These are phyloP conservation scores for Oceanites oceanicus DNA, from an alignment of 2,113 vertebrate genomes.

Conservation along the genomic window DNA sequence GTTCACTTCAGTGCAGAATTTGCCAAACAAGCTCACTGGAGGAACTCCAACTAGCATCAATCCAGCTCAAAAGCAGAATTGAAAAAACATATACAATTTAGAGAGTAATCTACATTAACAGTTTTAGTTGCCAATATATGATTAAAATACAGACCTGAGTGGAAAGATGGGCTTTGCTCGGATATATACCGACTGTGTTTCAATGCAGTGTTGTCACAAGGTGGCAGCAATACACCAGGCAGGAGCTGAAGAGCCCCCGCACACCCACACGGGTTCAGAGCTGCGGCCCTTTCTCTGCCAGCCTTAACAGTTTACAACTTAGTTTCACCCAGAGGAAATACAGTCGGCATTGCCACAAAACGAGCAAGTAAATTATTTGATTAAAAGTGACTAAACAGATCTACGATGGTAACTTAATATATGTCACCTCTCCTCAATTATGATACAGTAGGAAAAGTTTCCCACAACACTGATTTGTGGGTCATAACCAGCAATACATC, in stretches of 20 bases:
- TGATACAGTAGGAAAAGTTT: rapidly evolving
- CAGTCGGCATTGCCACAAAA: neutral
- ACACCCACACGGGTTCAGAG: rapidly evolving
- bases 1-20: neutral
- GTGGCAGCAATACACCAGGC: neutral
- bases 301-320: rapidly evolving
- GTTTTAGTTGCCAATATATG: neutral
- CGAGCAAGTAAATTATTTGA: rapidly evolving
- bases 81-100: neutral
- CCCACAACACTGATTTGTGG: neutral
- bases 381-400: neutral
- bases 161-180: neutral
- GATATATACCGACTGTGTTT: rapidly evolving
- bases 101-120: neutral
- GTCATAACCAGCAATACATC: neutral
- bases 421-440: rapidly evolving
- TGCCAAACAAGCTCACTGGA: neutral
- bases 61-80: neutral
- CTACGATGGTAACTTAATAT: neutral
- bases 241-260: neutral
- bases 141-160: neutral
- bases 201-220: neutral
- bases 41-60: neutral
- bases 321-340: neutral
- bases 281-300: rapidly evolving